Evolutionary conservation across 64 coral and sea anemone species (phyloP).

Genomic region (Montipora efflorescens): DNA sequence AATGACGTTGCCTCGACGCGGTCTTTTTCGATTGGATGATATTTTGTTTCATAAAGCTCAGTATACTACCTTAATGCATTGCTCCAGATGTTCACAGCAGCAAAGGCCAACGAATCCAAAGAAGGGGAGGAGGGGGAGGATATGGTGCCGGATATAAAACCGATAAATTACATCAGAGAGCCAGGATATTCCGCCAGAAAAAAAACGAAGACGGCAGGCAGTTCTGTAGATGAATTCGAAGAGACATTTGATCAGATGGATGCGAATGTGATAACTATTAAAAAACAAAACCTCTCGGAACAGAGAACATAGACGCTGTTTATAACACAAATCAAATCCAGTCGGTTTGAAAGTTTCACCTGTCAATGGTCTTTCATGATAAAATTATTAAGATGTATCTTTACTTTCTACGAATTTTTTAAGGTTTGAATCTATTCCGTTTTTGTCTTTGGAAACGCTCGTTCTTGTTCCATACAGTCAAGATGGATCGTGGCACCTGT

Average conservation of each 20-base stretch:
- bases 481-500: too few species aligned
- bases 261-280: not conserved
- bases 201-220: conserved; percentile 80
- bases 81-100: conserved; percentile 89
- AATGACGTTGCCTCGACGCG: not conserved
- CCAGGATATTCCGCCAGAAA: conserved; percentile 86
- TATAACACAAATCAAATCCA: too few species aligned
- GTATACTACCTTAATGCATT: not conserved
- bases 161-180: conserved; percentile 47
- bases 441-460: too few species aligned
- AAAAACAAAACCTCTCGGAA: too few species aligned
- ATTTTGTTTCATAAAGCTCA: not conserved
- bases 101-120: conserved; percentile 77
- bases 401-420: too few species aligned
- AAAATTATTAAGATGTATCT: too few species aligned
- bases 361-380: too few species aligned
- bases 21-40: not conserved
- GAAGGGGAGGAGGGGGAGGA: conserved; percentile 82
- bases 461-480: too few species aligned
- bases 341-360: too few species aligned
- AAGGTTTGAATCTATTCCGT: too few species aligned
- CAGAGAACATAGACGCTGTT: too few species aligned
- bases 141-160: conserved; percentile 86
- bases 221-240: conserved; percentile 21
- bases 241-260: not conserved